Conservation (phyloP, 2,888 invertebrate genomes). For the Flexamia atlantica region DNA sequence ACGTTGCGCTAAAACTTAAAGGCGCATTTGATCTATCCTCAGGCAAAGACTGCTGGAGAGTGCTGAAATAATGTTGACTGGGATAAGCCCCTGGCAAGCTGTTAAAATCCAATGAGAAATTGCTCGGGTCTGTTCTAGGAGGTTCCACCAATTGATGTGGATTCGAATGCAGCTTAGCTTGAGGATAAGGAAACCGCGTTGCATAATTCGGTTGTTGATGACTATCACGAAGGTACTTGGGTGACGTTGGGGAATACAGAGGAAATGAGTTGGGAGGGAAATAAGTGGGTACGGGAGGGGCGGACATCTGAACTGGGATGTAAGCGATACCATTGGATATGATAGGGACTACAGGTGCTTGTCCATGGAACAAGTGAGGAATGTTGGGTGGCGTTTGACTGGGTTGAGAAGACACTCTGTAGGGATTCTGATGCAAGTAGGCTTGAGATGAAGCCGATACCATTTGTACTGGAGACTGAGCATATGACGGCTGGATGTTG, state of each 20-base stretch:
- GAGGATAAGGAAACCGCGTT: constrained; percentile 21
- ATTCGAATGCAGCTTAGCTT: constrained; percentile 6
- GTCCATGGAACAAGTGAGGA: constrained; percentile 48
- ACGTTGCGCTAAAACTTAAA: not conserved
- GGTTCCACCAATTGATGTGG: constrained; percentile 2
- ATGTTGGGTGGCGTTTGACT: constrained; percentile 14
- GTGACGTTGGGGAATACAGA: constrained; percentile 32
- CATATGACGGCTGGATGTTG: constrained; percentile 45
- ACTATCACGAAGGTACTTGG: constrained; percentile 21
- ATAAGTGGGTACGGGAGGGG: constrained; percentile 31
- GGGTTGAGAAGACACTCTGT: constrained; percentile 32
- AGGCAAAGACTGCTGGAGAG: not conserved
- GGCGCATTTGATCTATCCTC: not conserved
- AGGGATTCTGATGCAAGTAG: not conserved
- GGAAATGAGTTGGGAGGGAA: constrained; percentile 52
- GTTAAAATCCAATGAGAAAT: constrained; percentile 5
- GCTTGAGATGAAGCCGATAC: constrained; percentile 34
- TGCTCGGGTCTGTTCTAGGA: not conserved
- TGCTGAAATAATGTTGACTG: not conserved
- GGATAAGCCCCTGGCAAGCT: not conserved
- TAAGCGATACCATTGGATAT: constrained; percentile 59
- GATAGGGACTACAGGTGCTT: constrained; percentile 39
- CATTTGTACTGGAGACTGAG: constrained; percentile 24
- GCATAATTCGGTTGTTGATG: not conserved
- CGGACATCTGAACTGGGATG: constrained; percentile 54